Evolutionary conservation across 2,113 vertebrate species (phyloP), one percentile per base, ranked within the genome.

Genomic region (Phyllostomus discolor): DNA sequence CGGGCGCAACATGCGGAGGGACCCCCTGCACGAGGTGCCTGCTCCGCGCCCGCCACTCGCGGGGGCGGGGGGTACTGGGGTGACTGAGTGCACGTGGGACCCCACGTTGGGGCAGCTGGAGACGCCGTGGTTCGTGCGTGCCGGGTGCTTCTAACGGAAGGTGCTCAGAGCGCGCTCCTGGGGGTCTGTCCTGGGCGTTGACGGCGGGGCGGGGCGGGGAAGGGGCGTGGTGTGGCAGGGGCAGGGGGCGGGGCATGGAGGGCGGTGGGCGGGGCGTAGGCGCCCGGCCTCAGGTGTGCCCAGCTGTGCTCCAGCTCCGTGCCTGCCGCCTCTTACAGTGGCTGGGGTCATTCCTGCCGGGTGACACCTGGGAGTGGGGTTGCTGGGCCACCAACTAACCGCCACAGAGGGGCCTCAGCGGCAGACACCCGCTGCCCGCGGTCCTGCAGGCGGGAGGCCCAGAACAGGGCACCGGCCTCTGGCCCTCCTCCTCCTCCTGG

Each of bases 11-110:
- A 96, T 99, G 98, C 98, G 99, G 98, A 99, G 90, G 43, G 99
- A 99, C 83, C 99, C 99, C 0, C 98, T 99, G 94, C 98, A 99
- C 0, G 97, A 99, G 99, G 99, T 99, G 95, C 64, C 0, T 1
- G 46, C 62, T 4, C 85, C 0, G 38, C 0, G 4, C 46, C 35
- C 0, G 33, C 0, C 1, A 0, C 31, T 15, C 35, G 17, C 22
- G 1, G 33, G 35, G 73, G 0, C 31, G 80, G 73, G 0, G n/a
- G 85, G 10, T 20, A 4, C 4, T 0, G 19, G 75, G 57, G 28
- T 0, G 35, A 33, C 15, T 4, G 76, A 5, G 19, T 17, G 22
- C 31, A 2, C 1, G 38, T 0, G 0, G 5, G 2, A 0, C 22
- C 81, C 33, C 12, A 4, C 10, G 14, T 9, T 10, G 17, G 2